These are phyloP conservation scores for Neotragus pygmaeus DNA, from an alignment of 2,113 vertebrate species.

Conservation along the genomic window DNA sequence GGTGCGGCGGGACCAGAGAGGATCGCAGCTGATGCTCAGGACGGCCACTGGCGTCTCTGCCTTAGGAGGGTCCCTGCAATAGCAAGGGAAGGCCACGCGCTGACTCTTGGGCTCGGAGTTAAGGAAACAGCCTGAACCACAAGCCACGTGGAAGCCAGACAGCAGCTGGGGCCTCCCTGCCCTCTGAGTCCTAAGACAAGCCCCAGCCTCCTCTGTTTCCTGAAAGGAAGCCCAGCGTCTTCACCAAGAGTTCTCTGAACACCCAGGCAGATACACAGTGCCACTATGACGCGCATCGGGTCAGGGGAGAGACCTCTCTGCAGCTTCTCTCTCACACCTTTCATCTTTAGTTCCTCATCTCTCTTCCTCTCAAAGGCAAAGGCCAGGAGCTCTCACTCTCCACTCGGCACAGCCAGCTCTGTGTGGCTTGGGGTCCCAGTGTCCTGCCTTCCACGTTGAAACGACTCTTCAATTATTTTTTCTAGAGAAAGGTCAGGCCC, in stretches of 20 bases:
- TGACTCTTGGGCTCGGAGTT: background rate
- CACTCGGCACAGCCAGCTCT: background rate
- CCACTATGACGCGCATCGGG: fast-evolving
- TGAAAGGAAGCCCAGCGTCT: background rate
- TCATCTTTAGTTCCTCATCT: background rate
- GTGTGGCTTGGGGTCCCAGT: no score
- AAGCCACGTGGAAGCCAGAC: background rate
- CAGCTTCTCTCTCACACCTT: background rate
- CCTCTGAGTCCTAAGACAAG: background rate
- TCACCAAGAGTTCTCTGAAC: background rate
- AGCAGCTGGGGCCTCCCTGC: background rate
- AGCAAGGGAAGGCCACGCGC: fast-evolving
- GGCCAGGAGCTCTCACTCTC: background rate
- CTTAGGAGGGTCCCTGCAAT: fast-evolving
- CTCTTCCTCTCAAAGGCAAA: background rate
- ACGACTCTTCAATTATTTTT: background rate
- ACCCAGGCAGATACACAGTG: background rate
- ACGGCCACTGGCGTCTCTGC: fast-evolving
- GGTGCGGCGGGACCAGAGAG: fast-evolving
- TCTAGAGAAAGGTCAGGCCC: background rate
- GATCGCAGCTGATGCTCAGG: fast-evolving
- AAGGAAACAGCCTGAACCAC: background rate
- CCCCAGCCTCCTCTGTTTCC: background rate
- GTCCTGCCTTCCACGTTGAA: background rate
- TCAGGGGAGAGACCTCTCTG: no score